Evolutionary conservation across 2,113 vertebrate species (phyloP).

Genomic region (Dicentrarchus labrax): DNA sequence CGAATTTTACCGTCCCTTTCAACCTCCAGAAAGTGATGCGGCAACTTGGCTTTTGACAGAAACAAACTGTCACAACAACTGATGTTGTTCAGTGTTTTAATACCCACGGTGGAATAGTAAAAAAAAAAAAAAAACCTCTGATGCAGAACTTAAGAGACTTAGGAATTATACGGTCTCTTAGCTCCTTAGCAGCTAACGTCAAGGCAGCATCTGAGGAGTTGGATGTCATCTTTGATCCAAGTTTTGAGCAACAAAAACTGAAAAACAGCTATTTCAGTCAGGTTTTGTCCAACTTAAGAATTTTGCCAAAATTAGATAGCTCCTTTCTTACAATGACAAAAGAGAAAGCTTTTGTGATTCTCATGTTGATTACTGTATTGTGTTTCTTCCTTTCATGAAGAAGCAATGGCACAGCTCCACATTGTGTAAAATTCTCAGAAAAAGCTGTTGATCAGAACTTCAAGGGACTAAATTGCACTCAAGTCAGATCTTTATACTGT

Average conservation of each 20-base stretch:
- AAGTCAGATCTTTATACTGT: not conserved
- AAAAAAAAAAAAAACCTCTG: not conserved
- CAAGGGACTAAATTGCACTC: not conserved
- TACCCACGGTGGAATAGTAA: not conserved
- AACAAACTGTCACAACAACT: slow-evolving; percentile 50
- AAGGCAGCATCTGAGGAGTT: slow-evolving; percentile 33
- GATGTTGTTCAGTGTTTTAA: slow-evolving; percentile 34
- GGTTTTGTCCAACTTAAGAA: slow-evolving; percentile 8
- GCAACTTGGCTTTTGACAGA: slow-evolving; percentile 40
- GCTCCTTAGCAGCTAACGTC: slow-evolving; percentile 35
- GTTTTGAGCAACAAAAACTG: slow-evolving; percentile 16
- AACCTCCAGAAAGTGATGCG: not conserved
- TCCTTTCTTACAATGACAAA: not conserved
- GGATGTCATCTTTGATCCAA: slow-evolving; percentile 46
- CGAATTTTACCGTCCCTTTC: not conserved
- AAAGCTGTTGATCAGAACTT: not conserved
- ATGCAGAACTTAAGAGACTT: slow-evolving; percentile 4
- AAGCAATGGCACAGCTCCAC: not conserved
- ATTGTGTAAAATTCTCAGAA: not conserved
- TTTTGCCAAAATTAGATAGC: not conserved
- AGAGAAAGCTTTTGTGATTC: not conserved
- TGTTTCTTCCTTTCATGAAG: not conserved
- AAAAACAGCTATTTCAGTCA: not conserved
- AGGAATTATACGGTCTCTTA: slow-evolving; percentile 20
- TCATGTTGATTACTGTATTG: not conserved